Evolutionary conservation across 1,140 invertebrate genomes (phyloP).

Genomic region (Meloidogyne hapla): DNA sequence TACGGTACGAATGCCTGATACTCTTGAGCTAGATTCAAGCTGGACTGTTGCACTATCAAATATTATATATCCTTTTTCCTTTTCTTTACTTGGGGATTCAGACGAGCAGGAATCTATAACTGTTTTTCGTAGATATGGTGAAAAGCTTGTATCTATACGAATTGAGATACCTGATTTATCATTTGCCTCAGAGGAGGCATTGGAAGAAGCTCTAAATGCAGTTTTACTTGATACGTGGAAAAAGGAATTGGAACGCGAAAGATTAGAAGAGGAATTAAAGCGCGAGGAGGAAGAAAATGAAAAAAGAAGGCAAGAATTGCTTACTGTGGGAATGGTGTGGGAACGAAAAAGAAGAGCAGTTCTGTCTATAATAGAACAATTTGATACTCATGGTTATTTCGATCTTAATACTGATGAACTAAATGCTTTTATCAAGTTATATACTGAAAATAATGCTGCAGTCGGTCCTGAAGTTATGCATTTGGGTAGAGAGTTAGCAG

Average conservation of each 20-base stretch:
- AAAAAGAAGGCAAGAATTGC: too few relatives aligned
- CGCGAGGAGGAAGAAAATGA: too few relatives aligned
- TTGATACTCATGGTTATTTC: too few relatives aligned
- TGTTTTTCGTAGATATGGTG: neutral
- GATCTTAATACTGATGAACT: too few relatives aligned
- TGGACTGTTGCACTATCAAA: conserved; percentile 29
- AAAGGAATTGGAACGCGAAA: neutral
- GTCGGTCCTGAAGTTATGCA: too few relatives aligned
- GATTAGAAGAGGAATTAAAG: neutral
- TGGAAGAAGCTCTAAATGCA: neutral
- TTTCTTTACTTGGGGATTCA: neutral
- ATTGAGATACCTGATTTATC: neutral
- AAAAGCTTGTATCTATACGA: neutral
- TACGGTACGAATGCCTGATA: conserved; percentile 22
- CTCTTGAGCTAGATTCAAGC: conserved; percentile 17
- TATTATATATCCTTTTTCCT: conserved; percentile 29
- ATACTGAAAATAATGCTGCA: too few relatives aligned
- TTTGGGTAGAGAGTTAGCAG: too few relatives aligned
- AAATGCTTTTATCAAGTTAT: too few relatives aligned
- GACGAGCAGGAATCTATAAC: neutral
- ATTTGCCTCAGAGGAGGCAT: neutral
- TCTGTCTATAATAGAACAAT: too few relatives aligned
- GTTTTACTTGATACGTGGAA: neutral
- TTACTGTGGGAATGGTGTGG: too few relatives aligned
- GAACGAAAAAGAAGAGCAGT: too few relatives aligned